Evolutionary conservation across 2,797 vertebrate genomes (phyloP).

Genomic region (Poecilia picta): DNA sequence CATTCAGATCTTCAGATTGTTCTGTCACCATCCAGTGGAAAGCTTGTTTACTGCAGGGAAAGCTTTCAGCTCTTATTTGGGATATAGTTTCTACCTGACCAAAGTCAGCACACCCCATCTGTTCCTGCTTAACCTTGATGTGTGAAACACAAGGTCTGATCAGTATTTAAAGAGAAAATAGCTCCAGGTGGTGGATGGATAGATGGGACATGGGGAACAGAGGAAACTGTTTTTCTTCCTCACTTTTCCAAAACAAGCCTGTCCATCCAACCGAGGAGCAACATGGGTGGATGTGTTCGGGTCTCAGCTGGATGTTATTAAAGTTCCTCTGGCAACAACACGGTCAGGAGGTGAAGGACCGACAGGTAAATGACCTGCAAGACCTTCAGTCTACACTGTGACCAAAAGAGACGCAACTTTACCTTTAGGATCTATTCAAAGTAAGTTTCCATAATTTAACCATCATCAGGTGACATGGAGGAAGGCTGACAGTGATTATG

Average conservation of each 20-base stretch:
- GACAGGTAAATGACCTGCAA: conserved; percentile 32
- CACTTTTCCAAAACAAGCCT: conserved; percentile 57
- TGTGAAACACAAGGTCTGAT: conserved; percentile 48
- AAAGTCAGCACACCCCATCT: neutral
- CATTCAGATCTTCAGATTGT: conserved; percentile 35
- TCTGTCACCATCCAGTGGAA: conserved; percentile 83
- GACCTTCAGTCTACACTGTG: conserved; percentile 24
- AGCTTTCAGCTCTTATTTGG: neutral
- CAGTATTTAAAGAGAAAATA: conserved; percentile 68
- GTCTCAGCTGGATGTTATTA: conserved; percentile 54
- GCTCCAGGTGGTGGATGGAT: conserved; percentile 34
- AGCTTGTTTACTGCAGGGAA: conserved; percentile 38
- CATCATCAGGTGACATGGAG: conserved; percentile 33
- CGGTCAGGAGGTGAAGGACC: conserved; percentile 27
- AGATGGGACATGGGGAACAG: conserved; percentile 27
- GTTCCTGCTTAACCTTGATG: conserved; percentile 24
- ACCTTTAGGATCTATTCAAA: conserved; percentile 4
- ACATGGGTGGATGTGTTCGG: conserved; percentile 22
- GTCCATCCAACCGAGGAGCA: conserved; percentile 6
- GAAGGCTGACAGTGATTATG: neutral
- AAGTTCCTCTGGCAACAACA: conserved; percentile 33
- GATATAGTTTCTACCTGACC: neutral
- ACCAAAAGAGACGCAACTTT: conserved; percentile 38
- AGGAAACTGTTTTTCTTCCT: conserved; percentile 52
- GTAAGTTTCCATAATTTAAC: neutral